Base-by-base conservation (phyloP, 2,797 vertebrate species). In the Lutjanus campechanus region DNA sequence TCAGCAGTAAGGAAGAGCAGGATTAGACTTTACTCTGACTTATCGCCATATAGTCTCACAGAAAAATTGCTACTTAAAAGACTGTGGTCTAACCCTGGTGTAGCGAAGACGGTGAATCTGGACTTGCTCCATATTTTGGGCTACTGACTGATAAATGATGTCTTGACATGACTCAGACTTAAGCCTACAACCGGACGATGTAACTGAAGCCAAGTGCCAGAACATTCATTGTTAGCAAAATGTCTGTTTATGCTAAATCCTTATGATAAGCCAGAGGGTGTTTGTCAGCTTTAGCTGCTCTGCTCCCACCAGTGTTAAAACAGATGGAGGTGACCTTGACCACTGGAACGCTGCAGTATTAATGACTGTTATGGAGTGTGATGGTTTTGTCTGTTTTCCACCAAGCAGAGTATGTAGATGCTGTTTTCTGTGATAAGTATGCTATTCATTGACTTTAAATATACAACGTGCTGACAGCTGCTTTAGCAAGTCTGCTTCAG, bases 301-400 rank as follows among this genome's bases (percentile, higher is more conserved):
- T 10, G 49, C 61, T 80, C 47, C 61, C 46, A 74, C 17, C 41
- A 49, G 36, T 64, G 10, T 65, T 71, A n/a, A 40, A 77, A 58
- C 79, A 43, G 63, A 82, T 51, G n/a, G 80, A 81, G 83, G 64
- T 91, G 86, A 92, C 90, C 83, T 86, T 89, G 82, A 71, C 74
- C 56, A 58, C 55, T 60, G 49, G n/a, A 53, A 47, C 59, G 20
- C 73, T 64, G 19, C 6, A 56, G 11, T 65, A 55, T 74, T 50
- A 60, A 71, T 47, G 63, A 41, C 53, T 63, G 46, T 75, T 56
- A 41, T 60, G 43, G 10, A 43, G 15, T 13, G 17, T 44, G 43
- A 66, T 62, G 74, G 49, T 36, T 64, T 66, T 46, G 13, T 79
- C 40, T 47, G 2, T 62, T 82, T 76, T 49, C 5, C 13, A 11